Evolutionary conservation across 1,140 invertebrate species (phyloP), one percentile per base, ranked within the genome.

Genomic region (Homalodisca vitripennis): DNA sequence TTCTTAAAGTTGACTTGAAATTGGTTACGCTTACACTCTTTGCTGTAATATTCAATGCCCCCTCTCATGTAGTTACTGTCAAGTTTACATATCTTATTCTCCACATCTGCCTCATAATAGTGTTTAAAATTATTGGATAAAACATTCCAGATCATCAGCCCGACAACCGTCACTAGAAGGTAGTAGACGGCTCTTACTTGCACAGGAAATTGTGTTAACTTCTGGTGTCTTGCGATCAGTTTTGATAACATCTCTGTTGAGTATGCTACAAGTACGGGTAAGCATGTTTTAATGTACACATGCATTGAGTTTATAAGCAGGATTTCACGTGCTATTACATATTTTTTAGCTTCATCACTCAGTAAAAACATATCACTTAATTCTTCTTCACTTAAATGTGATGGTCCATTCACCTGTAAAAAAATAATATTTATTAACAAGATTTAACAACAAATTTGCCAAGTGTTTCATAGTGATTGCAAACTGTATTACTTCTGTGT

Each of bases 41-140:
- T 80, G 32, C 74, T 68, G 74, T 82, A 82, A 71, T 76, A 82
- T 66, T 84, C 82, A 3, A 83, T 75, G 2, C 81, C 82, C n/a
- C 82, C 82, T 57, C 76, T 64, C n/a, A 78, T 75, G 71, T 81
- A 82, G n/a, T 74, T 73, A 30, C 72, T 31, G 17, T 75, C 74
- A 14, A 82, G 47, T 12, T 60, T 30, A 22, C 74, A 75, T 26
- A 80, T 75, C 30, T 72, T 55, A 60, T 73, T 68, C 70, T 83
- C 82, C 34, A 74, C 75, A 27, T 73, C 65, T 34, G 6, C n/a
- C 67, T 81, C 80, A 66, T 73, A 78, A 62, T 75, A 73, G 46
- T 74, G 71, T 34, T 73, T 75, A 30, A 75, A 70, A 13, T 70
- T 47, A 66, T 81, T 80, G 17, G 67, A 75, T 2, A 73, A 20